Percentiles rank a stretch among this genome's conserved stretches.
phyloP scores from a whole-genome alignment of 2,113 vertebrate species.

The Chloroceryle aenea region DNA sequence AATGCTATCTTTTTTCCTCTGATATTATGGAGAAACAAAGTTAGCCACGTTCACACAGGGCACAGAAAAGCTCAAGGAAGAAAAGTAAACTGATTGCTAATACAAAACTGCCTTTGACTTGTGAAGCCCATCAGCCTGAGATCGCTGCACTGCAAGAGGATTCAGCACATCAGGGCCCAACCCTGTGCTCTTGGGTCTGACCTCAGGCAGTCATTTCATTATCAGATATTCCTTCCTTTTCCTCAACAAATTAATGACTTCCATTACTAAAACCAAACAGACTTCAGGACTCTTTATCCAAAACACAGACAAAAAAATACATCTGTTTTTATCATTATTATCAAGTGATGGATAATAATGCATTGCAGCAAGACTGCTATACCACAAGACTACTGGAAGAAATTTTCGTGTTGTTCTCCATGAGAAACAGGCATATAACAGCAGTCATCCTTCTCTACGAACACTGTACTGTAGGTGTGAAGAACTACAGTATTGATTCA shows the following conservation, averaged over 20 bases:
- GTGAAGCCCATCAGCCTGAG: neutral
- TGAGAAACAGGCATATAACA: neutral
- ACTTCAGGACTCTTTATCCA: neutral
- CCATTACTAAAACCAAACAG: neutral
- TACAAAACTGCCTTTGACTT: fast-evolving
- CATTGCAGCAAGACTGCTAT: neutral
- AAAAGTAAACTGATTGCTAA: neutral
- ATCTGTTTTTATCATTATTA: neutral
- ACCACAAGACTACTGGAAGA: neutral
- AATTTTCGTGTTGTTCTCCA: neutral
- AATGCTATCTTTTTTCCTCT: fast-evolving
- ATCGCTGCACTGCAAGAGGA: fast-evolving
- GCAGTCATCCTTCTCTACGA: neutral
- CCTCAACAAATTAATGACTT: neutral
- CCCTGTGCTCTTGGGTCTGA: neutral
- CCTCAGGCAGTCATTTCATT: neutral
- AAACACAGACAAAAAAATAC: neutral
- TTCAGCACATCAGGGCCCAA: fast-evolving
- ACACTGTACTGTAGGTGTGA: neutral
- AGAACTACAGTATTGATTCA: neutral
- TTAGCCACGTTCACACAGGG: neutral
- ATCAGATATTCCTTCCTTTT: neutral
- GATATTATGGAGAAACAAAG: neutral
- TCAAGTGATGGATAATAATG: neutral
- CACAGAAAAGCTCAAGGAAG: neutral